Evolutionary conservation across 2,888 invertebrate genomes (phyloP).

Genomic region (Shargacucullia verbasci): DNA sequence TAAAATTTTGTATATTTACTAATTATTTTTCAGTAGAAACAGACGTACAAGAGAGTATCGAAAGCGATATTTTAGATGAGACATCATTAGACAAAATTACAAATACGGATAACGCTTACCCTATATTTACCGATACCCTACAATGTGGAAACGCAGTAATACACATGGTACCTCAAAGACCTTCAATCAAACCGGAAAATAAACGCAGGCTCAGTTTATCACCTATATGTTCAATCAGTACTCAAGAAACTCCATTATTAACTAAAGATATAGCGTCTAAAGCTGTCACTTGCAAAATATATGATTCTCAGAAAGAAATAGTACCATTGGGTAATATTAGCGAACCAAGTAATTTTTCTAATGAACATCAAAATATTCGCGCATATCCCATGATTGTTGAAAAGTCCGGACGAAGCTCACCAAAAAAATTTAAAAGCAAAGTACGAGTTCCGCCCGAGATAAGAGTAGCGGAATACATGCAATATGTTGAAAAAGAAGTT

Average conservation of each 20-base stretch:
- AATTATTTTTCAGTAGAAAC: constrained; percentile 40
- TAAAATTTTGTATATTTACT: background rate
- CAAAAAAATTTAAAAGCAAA: constrained; percentile 11
- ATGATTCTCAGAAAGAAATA: constrained; percentile 38
- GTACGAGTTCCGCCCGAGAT: constrained; percentile 65
- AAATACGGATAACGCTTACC: constrained; percentile 44
- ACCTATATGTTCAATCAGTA: constrained; percentile 70
- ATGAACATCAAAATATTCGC: constrained; percentile 13
- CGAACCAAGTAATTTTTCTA: constrained; percentile 16
- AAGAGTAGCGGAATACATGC: constrained; percentile 69
- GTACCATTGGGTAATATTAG: constrained; percentile 11
- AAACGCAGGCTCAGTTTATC: constrained; percentile 64
- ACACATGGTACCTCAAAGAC: background rate
- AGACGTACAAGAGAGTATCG: constrained; percentile 1
- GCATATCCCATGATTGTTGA: constrained; percentile 21
- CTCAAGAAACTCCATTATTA: constrained; percentile 49
- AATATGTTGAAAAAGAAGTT: constrained; percentile 75
- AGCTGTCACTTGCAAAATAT: constrained; percentile 46
- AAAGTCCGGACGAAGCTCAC: constrained; percentile 8
- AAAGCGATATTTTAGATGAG: constrained; percentile 11
- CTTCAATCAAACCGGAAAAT: constrained; percentile 24
- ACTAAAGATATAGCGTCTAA: constrained; percentile 41
- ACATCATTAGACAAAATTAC: constrained; percentile 55
- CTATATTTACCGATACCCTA: constrained; percentile 2
- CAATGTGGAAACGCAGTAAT: background rate